phyloP scores from a whole-genome alignment of 2,797 vertebrate species.

The Macrochelys suwanniensis region DNA sequence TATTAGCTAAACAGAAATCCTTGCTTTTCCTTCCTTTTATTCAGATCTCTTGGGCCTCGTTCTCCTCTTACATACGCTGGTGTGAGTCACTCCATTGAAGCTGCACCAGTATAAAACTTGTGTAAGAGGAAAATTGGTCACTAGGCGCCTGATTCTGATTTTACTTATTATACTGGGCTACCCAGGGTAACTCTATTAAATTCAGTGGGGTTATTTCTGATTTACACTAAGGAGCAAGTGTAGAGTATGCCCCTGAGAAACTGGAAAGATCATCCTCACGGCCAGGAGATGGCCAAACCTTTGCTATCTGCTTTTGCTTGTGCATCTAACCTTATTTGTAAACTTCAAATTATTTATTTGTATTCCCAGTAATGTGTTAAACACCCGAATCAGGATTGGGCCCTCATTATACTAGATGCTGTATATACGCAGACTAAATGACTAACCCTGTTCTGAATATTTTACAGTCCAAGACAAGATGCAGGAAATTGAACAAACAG shows the following conservation, averaged over 20 bases:
- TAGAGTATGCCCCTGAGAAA: not conserved
- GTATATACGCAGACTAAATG: not conserved
- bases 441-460: not conserved
- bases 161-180: not conserved
- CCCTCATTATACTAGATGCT: not conserved
- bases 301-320: not conserved
- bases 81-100: not conserved
- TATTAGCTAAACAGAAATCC: not conserved
- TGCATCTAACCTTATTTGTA: not conserved
- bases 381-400: not conserved
- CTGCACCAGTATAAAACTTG: not conserved
- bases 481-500: not conserved
- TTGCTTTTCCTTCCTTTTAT: not conserved
- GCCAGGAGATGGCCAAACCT: not conserved
- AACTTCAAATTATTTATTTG: not conserved
- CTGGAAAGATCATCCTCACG: not conserved
- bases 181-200: not conserved
- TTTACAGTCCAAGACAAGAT: not conserved
- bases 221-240: not conserved
- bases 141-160: not conserved
- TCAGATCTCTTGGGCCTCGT: not conserved
- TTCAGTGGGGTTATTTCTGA: not conserved
- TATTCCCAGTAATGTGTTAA: not conserved
- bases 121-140: not conserved
- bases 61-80: not conserved